phyloP scores from a whole-genome alignment of 2,797 vertebrate species.

The Hippopotamyrus pictus region DNA sequence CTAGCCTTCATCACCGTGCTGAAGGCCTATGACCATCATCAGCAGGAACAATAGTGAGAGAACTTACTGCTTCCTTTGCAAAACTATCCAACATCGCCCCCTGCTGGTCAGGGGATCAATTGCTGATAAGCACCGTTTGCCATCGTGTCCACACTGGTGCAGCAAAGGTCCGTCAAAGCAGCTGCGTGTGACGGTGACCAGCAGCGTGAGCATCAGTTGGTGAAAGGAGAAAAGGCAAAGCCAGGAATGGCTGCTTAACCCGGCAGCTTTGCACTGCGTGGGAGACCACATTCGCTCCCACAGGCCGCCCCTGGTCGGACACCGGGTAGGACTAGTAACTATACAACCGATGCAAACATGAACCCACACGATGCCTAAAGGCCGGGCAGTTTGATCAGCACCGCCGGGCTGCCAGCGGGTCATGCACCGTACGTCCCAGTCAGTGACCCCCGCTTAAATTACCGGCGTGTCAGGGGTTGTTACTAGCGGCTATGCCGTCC shows the following conservation, averaged over 20 bases:
- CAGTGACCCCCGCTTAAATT: no score
- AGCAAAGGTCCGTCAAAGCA: not conserved
- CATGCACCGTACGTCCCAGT: not conserved
- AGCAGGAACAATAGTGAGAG: not conserved
- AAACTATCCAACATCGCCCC: conserved; percentile 1
- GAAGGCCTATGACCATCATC: not conserved
- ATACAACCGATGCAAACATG: not conserved
- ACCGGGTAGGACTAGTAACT: not conserved
- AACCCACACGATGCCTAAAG: not conserved
- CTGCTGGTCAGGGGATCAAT: not conserved
- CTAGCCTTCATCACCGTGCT: not conserved
- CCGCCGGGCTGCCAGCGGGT: not conserved
- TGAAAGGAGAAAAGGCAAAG: not conserved
- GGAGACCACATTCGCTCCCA: not conserved
- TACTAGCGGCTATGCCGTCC: not conserved
- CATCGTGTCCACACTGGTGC: not conserved
- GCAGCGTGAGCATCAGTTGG: not conserved
- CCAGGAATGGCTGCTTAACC: not conserved
- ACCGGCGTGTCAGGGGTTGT: no score
- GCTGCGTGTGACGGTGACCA: not conserved
- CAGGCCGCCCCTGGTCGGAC: not conserved
- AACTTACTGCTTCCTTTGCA: not conserved
- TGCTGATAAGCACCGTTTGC: not conserved
- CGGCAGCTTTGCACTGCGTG: not conserved
- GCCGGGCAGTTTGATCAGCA: not conserved